Percentiles rank a stretch among this genome's conserved stretches.
These are phyloP conservation scores for Mythimna albipuncta DNA, from an alignment of 2,888 invertebrate species.

Conservation along the genomic window DNA sequence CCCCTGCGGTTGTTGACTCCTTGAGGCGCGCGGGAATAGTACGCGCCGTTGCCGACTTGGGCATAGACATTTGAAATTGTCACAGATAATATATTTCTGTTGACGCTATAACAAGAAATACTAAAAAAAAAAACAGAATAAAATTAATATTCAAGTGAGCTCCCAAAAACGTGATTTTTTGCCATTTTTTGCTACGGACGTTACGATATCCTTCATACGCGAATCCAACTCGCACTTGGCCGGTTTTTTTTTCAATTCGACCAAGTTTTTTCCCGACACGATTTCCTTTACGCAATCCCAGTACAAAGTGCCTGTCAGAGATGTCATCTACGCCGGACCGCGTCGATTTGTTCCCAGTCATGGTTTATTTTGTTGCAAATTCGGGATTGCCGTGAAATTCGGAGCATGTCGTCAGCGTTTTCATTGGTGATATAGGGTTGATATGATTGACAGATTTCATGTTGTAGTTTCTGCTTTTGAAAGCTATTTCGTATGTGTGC, in stretches of 20 bases:
- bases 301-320: conserved; percentile 58
- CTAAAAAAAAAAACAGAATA: too few relatives aligned
- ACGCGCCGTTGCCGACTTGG: too few relatives aligned
- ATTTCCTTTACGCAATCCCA: conserved; percentile 55
- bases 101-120: too few relatives aligned
- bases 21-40: too few relatives aligned
- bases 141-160: too few relatives aligned
- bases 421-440: conserved; percentile 46
- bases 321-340: conserved; percentile 51
- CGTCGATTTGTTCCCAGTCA: conserved; percentile 65
- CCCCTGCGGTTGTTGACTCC: too few relatives aligned
- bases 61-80: too few relatives aligned
- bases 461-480: conserved; percentile 13
- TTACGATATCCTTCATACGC: too few relatives aligned
- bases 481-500: neutral
- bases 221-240: too few relatives aligned
- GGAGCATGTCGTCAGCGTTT: conserved; percentile 61
- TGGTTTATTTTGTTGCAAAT: conserved; percentile 70
- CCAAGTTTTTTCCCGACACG: conserved; percentile 26
- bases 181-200: too few relatives aligned
- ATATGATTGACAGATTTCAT: conserved; percentile 54
- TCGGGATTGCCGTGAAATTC: conserved; percentile 57
- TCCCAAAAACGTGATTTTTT: too few relatives aligned
- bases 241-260: conserved; percentile 33
- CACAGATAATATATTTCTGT: too few relatives aligned